Evolutionary conservation across 2,888 invertebrate species (phyloP).

Genomic region (Petrolisthes manimaculis): DNA sequence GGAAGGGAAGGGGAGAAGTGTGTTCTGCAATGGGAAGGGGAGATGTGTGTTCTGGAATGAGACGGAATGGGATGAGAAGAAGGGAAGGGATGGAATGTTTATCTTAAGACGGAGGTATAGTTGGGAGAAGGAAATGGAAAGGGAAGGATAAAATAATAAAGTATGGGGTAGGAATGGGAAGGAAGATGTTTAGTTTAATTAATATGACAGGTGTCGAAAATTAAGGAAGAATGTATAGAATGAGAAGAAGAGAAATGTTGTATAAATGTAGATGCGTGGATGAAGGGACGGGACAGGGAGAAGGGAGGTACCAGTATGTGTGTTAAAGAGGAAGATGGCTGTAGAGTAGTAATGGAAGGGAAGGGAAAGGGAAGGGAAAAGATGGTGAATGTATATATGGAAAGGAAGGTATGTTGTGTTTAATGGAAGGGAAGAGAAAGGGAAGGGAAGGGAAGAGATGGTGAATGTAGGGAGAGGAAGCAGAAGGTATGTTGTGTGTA

Average conservation of each 20-base stretch:
- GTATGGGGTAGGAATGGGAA: no score
- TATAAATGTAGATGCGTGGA: background rate
- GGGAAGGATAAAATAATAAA: no score
- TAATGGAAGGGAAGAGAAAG: background rate
- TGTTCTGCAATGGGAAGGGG: no score
- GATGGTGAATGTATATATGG: background rate
- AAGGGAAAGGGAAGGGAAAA: background rate
- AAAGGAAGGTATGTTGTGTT: background rate
- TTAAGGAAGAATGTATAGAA: no score
- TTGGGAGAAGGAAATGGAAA: no score
- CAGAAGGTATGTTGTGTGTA: background rate
- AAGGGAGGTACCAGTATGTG: background rate
- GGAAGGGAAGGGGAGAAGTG: no score
- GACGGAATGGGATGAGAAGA: no score
- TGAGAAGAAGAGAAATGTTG: no score
- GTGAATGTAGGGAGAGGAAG: background rate
- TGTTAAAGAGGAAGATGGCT: background rate
- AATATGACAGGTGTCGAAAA: no score
- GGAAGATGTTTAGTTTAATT: background rate
- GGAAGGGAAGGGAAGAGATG: background rate
- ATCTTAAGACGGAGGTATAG: no score
- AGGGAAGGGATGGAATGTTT: no score
- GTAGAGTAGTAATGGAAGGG: background rate
- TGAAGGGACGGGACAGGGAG: background rate
- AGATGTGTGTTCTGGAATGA: no score